Evolutionary conservation across 1,140 invertebrate species (phyloP).

Genomic region (Caerostris extrusa): DNA sequence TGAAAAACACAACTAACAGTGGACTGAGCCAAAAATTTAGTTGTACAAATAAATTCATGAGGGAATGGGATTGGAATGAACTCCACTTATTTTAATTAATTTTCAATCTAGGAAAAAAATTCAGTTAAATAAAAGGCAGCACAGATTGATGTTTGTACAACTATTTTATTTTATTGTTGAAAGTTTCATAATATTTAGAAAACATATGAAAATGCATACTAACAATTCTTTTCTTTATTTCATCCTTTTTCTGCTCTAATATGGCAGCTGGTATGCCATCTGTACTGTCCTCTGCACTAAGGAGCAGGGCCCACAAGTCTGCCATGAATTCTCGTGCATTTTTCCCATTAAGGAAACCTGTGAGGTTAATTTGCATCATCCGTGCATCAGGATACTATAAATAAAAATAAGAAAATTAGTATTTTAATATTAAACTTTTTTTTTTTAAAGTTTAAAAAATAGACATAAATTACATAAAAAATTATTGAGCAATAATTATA

Average conservation of each 20-base stretch:
- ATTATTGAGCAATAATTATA: too few relatives aligned
- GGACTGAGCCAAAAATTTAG: too few relatives aligned
- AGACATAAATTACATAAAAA: too few relatives aligned
- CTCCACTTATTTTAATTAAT: too few relatives aligned
- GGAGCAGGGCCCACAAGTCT: conserved; percentile 96
- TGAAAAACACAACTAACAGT: too few relatives aligned
- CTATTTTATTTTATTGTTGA: too few relatives aligned
- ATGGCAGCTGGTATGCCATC: conserved; percentile 96
- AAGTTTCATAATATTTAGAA: too few relatives aligned
- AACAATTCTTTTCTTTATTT: conserved; percentile 88
- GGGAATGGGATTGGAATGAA: too few relatives aligned
- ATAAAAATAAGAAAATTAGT: neutral
- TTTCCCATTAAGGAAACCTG: conserved; percentile 98
- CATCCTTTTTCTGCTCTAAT: conserved; percentile 97
- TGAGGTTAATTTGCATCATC: conserved; percentile 99
- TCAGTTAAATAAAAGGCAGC: too few relatives aligned
- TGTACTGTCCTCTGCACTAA: conserved; percentile 96
- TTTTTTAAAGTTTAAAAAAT: neutral
- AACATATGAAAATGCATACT: conserved; percentile 24
- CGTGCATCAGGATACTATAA: conserved; percentile 93
- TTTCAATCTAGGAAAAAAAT: too few relatives aligned
- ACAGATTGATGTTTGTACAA: too few relatives aligned
- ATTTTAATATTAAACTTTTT: neutral
- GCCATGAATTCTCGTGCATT: conserved; percentile 98
- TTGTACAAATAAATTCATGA: too few relatives aligned